These are phyloP conservation scores for Pentamera pediparva DNA, from an alignment of 53 echinoderm and acorn worm species.

Conservation along the genomic window DNA sequence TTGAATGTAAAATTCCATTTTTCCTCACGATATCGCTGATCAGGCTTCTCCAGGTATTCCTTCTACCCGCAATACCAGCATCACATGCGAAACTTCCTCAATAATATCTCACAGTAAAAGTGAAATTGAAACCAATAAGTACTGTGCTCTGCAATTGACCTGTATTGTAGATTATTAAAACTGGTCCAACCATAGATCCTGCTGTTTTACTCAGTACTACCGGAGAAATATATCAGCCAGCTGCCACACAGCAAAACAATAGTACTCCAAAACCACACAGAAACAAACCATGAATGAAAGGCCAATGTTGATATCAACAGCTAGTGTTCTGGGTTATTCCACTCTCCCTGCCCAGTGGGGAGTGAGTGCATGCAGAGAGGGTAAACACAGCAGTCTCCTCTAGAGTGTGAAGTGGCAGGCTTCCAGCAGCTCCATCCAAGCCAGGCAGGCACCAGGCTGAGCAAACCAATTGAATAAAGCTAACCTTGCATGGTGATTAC, in stretches of 20 bases:
- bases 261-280: slow-evolving; percentile 17
- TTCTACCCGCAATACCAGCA: no score
- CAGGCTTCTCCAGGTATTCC: no score
- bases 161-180: no score
- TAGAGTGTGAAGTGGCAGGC: slow-evolving; percentile 17
- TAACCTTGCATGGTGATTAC: slow-evolving; percentile 18
- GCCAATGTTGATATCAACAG: slow-evolving; percentile 3
- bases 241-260: no score
- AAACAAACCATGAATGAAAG: neutral
- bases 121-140: no score
- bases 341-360: neutral
- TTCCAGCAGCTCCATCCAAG: neutral
- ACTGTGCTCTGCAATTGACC: no score
- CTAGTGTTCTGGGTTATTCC: slow-evolving; percentile 18
- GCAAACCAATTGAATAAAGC: neutral
- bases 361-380: slow-evolving; percentile 5
- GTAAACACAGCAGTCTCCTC: slow-evolving; percentile 24
- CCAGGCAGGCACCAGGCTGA: slow-evolving; percentile 24
- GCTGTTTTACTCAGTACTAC: no score
- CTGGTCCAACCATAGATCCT: no score
- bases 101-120: no score
- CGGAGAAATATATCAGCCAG: no score
- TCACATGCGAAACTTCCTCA: no score
- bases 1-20: slow-evolving; percentile 25
- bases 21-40: no score